Percentiles rank a stretch among this genome's conserved stretches.
Evolutionary conservation across 2,888 invertebrate species (phyloP).

Genomic region (Tortricodes alternella): DNA sequence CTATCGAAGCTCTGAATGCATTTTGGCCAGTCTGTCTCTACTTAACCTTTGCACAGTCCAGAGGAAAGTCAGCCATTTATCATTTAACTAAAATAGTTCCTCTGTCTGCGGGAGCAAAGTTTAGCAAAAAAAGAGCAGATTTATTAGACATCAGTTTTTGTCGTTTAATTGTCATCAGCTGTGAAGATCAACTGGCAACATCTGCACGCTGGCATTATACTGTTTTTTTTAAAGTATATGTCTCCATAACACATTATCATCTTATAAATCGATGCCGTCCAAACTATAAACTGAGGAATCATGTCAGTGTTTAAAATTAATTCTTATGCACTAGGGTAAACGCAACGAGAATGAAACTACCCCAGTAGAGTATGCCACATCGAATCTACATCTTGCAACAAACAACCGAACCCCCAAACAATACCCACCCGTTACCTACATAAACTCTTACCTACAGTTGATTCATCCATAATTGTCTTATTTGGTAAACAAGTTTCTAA

Average conservation of each 20-base stretch:
- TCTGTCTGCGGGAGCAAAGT: slow-evolving; percentile 67
- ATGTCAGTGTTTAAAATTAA: too few species aligned
- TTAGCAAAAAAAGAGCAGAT: slow-evolving; percentile 64
- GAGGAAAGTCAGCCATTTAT: slow-evolving; percentile 65
- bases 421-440: too few species aligned
- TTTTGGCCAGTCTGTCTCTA: background rate
- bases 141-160: slow-evolving; percentile 58
- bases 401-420: too few species aligned
- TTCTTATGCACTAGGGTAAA: too few species aligned
- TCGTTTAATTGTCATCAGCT: slow-evolving; percentile 54
- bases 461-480: too few species aligned
- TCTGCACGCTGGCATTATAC: background rate
- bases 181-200: slow-evolving; percentile 32
- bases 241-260: background rate
- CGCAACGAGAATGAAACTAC: too few species aligned
- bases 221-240: background rate
- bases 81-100: slow-evolving; percentile 72
- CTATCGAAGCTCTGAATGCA: background rate
- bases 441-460: too few species aligned
- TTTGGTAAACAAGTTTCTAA: too few species aligned
- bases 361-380: too few species aligned
- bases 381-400: too few species aligned
- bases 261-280: background rate
- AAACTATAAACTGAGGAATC: background rate
- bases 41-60: slow-evolving; percentile 33